phyloP scores from a whole-genome alignment of 2,797 vertebrate genomes.

The Euphonia xanthogaster region DNA sequence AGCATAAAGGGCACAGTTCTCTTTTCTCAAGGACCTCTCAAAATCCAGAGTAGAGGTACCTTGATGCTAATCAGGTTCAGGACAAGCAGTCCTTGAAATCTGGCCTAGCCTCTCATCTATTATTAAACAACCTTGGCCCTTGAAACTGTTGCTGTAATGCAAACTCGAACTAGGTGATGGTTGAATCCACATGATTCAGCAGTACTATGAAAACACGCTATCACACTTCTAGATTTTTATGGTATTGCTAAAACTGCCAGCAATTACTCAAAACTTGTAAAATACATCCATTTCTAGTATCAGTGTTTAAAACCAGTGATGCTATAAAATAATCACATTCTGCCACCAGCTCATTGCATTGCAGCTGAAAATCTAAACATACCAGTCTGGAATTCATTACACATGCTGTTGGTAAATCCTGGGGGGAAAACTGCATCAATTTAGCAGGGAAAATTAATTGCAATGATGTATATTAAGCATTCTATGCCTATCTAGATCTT shows the following conservation, averaged over 20 bases:
- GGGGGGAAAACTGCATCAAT: not conserved
- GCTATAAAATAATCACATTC: not conserved
- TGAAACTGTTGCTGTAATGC: not conserved
- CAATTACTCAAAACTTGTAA: not conserved
- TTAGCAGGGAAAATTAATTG: not conserved
- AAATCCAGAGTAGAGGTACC: not conserved
- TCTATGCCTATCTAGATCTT: not conserved
- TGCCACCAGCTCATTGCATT: not conserved
- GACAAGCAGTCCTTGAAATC: not conserved
- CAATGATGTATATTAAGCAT: not conserved
- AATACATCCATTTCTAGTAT: not conserved
- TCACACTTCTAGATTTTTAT: not conserved
- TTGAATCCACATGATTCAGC: not conserved
- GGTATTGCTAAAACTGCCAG: not conserved
- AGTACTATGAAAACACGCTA: not conserved
- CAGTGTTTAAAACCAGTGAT: not conserved
- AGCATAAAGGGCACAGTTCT: not conserved
- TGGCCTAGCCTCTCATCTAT: not conserved
- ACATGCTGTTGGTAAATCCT: not conserved
- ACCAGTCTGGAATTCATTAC: not conserved
- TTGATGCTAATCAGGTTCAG: not conserved
- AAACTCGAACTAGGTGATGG: not conserved
- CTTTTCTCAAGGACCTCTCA: not conserved
- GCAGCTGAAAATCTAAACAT: not conserved
- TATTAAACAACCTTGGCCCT: not conserved